Evolutionary conservation across 1,140 invertebrate genomes (phyloP), one percentile per base, ranked within the genome.

Genomic region (Leptestheria dahalacensis): DNA sequence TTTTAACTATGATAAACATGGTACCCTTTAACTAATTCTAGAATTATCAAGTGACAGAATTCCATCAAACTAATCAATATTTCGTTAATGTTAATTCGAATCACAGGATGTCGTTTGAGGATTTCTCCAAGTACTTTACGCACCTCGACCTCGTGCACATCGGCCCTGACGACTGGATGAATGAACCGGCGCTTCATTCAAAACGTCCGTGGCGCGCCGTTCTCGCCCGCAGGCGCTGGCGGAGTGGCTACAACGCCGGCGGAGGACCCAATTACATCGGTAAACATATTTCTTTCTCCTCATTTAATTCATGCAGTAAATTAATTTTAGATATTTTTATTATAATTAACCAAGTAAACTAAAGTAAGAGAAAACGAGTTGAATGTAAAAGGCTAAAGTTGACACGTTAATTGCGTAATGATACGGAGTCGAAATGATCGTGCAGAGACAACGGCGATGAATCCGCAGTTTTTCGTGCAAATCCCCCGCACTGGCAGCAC

Each of bases 121-220:
- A 86, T 65, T 86, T 86, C 69, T 75, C 79, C 2, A 68, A 74
- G 15, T 74, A 80, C 65, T 86, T 86, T 71, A 81, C 79, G 0
- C 78, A 83, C 64, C 70, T 87, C 59, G 83, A 86, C 67, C 75
- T 88, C 64, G 83, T 86, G 55, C 84, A 88, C 69, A 77, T 87
- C 63, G 84, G 83, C 1, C 83, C 83, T 6, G 83, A 85, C 66
- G 83, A 85, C 68, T 85, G 82, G 83, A 78, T 83, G 76, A 69
- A 72, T 60, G 83, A 84, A 69, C 73, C 78, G 6, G 77, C 79
- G 6, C 72, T 84, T 28, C 82, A 81, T 66, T 78, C 76, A 2
- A 77, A 79, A 65, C 78, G 82, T 64, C 82, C 82, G 2, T 84
- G 83, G 83, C 72, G 83, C 60, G 83, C 83, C 6, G 83, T 84